Evolutionary conservation across 2,888 invertebrate species (phyloP), one percentile per base, ranked within the genome.

Genomic region (Podabrus alpinus): DNA sequence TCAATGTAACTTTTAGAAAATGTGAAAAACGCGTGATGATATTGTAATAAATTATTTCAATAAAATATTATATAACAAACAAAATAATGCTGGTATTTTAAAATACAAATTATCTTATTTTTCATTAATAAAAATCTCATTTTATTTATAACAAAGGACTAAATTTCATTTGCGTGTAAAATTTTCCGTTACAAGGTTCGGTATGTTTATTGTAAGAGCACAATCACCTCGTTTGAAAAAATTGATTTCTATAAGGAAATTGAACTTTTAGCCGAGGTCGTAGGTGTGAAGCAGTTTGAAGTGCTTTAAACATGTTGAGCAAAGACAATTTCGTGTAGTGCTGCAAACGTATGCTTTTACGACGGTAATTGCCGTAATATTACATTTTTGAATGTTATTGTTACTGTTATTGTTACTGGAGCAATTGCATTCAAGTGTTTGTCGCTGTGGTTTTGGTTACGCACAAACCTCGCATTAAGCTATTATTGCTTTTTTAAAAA

Each of bases 291-390:
- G 29, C 29, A 11, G 29, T 29, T 29, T 13, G 13, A 45, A 45
- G n/a, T 45, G n/a, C 19, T 45, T 74, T 62, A 69, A 71, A 67
- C 24, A 70, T 68, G 19, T 61, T 29, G 74, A 67, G 71, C 29
- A 29, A 60, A 66, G 71, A 71, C 74, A 74, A 66, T 74, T 71
- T 68, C 59, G 68, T 74, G 62, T 71, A 67, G 74, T 67, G 71
- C 62, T 61, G 66, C 29, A 67, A 74, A 21, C 17, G 62, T 70
- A 74, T 74, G 71, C 71, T 62, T 71, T 74, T 74, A 62, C 68
- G 71, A 70, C 59, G 60, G 15, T 66, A 61, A 59, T 67, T 67
- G 59, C 68, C 68, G 64, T 71, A 67, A 71, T 73, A 73, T 73
- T 69, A 69, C 73, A 68, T 74, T 70, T 74, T 71, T 64, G 62